Conservation (phyloP, 2,797 vertebrate genomes). For the Oreochromis mossambicus region DNA sequence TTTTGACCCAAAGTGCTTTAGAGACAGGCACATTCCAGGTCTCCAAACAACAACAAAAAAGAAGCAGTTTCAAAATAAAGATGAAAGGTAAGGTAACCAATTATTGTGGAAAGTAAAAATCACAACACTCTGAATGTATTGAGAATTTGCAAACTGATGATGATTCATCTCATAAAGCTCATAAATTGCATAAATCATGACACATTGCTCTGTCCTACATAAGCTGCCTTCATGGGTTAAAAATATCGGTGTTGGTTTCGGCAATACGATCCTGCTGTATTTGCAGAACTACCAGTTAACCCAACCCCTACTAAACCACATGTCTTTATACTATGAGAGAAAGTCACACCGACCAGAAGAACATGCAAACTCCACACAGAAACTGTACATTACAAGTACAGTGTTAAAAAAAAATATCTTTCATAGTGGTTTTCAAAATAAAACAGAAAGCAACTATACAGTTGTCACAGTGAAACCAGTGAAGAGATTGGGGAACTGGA, state of each 20-base stretch:
- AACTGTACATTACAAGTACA: not conserved
- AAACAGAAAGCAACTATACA: not conserved
- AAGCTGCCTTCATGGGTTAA: not conserved
- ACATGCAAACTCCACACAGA: not conserved
- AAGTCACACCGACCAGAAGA: not conserved
- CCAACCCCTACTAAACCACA: not conserved
- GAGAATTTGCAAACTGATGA: not conserved
- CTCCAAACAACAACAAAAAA: not conserved
- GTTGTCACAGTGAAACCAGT: not conserved
- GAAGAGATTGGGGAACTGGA: not conserved
- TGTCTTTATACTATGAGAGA: not conserved
- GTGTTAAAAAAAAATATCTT: not conserved
- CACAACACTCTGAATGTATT: not conserved
- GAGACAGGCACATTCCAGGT: not conserved
- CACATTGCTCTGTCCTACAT: not conserved
- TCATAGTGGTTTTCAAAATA: not conserved
- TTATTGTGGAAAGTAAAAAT: not conserved
- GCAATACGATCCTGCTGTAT: not conserved
- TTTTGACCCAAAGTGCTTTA: not conserved
- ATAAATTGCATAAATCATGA: not conserved
- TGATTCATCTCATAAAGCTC: not conserved
- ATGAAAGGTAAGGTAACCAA: not conserved
- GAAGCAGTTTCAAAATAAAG: not conserved
- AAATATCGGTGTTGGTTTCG: not conserved
- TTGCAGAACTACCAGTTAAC: not conserved